phyloP scores from a whole-genome alignment of 2,888 invertebrate species.

The Drosophila emarginata region DNA sequence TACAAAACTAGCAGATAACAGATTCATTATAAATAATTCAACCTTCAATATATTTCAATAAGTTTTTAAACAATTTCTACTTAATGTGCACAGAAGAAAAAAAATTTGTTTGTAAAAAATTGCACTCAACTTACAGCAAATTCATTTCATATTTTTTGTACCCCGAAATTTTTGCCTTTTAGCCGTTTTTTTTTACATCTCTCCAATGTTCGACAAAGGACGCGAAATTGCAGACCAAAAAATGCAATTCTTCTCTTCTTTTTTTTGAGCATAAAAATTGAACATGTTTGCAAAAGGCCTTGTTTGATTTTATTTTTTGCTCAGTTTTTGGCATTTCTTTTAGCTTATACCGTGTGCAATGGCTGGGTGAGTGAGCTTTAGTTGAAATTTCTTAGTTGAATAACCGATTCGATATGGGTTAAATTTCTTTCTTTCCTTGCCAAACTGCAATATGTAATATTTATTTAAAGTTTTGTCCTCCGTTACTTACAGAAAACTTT shows the following conservation, averaged over 20 bases:
- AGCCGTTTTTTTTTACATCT: not conserved
- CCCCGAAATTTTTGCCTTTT: not conserved
- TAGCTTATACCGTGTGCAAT: conserved; percentile 62
- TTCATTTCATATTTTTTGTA: conserved; percentile 61
- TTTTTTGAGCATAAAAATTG: conserved; percentile 70
- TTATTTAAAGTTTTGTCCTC: conserved; percentile 48
- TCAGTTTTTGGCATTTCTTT: conserved; percentile 56
- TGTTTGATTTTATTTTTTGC: conserved; percentile 36
- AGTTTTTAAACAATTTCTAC: not conserved
- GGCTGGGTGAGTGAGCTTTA: conserved; percentile 70
- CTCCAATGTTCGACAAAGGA: conserved; percentile 56
- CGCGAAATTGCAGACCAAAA: conserved; percentile 57
- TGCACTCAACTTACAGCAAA: conserved; percentile 49
- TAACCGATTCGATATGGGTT: not conserved
- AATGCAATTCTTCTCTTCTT: conserved; percentile 27
- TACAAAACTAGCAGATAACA: no score
- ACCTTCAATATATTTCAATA: not conserved
- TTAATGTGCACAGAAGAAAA: conserved; percentile 16
- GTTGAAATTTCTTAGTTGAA: conserved; percentile 58
- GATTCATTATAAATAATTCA: no score
- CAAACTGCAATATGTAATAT: conserved; percentile 27
- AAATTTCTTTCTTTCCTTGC: not conserved
- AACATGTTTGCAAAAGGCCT: conserved; percentile 54
- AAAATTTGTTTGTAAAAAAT: conserved; percentile 41
- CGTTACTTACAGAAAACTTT: conserved; percentile 31